Base-by-base conservation (phyloP, 2,888 invertebrate species). In the Drosophila fungiperda region DNA sequence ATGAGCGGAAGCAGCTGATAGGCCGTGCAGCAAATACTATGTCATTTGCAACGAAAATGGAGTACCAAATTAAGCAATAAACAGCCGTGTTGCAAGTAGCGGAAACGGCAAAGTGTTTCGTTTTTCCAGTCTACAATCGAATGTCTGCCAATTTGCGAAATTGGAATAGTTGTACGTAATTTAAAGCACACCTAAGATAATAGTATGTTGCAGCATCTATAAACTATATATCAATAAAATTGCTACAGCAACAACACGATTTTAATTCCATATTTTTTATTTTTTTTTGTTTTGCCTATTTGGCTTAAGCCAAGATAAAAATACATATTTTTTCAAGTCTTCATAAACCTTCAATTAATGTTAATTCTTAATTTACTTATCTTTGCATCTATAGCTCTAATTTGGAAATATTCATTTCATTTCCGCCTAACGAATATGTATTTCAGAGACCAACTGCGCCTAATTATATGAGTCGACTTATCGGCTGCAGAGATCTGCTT, bases 1-100 rank as follows among this genome's bases (percentile, higher is more conserved):
- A 76, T 68, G 76, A 84, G 65, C 82, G 81, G 79, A 83, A 79
- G 73, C 80, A 68, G 79, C 76, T 82, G 76, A 80, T 73, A 68
- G 61, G 49, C 52, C 57, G 55, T 48, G 45, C 79, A 79, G 57
- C 53, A 29, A 26, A 26, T 65, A 40, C 35, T 8, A 11, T 36
- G 29, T 20, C 9, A 20, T 9, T n/a, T 33, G 53, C n/a, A 35
- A 20, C 7, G 7, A 29, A 15, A 15, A 15, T 9, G 15, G 15
- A 54, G 9, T 1, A 11, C 0, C 17, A 57, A 29, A 6, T 32
- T 15, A 7, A 7, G 6, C 9, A 57, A 12, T 3, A 15, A 12
- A 32, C 5, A 3, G 15, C 8, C 45, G 40, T n/a, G n/a, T 40
- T n/a, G 17, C n/a, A n/a, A 40, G 40, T 9, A n/a, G n/a, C 9